Evolutionary conservation across 1,140 invertebrate species (phyloP), one percentile per base, ranked within the genome.

Genomic region (Nilaparvata lugens): DNA sequence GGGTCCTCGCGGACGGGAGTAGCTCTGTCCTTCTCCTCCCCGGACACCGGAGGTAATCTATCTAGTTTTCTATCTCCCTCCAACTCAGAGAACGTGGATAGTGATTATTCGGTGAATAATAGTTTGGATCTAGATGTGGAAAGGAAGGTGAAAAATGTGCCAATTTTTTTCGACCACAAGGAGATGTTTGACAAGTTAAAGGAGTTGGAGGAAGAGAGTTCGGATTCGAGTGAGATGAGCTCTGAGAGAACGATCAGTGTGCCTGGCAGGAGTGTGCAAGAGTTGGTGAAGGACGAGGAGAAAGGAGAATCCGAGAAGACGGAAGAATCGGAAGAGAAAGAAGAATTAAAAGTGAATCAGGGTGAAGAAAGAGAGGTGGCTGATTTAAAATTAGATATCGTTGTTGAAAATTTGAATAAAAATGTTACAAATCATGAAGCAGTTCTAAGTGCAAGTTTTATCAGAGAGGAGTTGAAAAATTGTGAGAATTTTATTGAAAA

Each of bases 1-100:
- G 62, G 63, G 0, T 62, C 60, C 43, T 48, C 56, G 40, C 53
- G 62, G 52, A 64, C 61, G 24, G 61, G 55, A 31, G 52, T 59
- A 13, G 62, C 60, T 4, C 38, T 62, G 9, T 65, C 66, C 4
- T 57, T 65, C 66, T 40, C 72, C 64, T 65, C 73, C 64, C 16
- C 68, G 51, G 64, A 65, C 67, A 57, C 70, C 67, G 63, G 63
- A 52, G 55, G 55, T 14, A 60, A 71, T 68, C 62, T 72, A 67
- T 68, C 72, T 66, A 60, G 70, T 66, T 67, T 73, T 69, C 56
- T 71, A 35, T 65, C 68, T 55, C 67, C 69, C 45, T 66, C 66
- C 48, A 28, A 58, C 18, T 67, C 65, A 35, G 65, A 66, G 23
- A 40, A 64, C 14, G 61, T 66, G 16, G 65, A 69, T 42, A 62